phyloP scores from a whole-genome alignment of 30 jellyfish, hydroid and myxozoan species.

The Catostylus mosaicus region DNA sequence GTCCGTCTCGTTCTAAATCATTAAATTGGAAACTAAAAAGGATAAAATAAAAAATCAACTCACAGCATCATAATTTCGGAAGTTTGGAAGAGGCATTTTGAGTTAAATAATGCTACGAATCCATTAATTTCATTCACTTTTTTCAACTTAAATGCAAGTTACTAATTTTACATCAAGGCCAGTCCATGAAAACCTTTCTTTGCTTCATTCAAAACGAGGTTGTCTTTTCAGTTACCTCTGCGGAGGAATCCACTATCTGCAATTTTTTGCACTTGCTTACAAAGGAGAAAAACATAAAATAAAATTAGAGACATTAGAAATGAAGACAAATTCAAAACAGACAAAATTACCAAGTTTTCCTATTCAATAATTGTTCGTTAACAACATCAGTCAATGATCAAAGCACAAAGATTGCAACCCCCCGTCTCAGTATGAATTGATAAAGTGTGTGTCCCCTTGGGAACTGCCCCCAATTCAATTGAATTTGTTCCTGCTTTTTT shows the following conservation, averaged over 20 bases:
- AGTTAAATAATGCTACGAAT: not conserved
- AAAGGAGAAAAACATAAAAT: too few relatives aligned
- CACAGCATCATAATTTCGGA: slow-evolving; percentile 60
- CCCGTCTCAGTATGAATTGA: slow-evolving; percentile 70
- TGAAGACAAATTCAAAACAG: too few relatives aligned
- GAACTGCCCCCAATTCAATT: slow-evolving; percentile 51
- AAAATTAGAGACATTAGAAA: too few relatives aligned
- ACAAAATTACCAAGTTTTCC: too few relatives aligned
- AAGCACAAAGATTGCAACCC: slow-evolving; percentile 83
- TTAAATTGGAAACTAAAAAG: too few relatives aligned
- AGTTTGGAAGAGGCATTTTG: slow-evolving; percentile 62
- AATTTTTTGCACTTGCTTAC: too few relatives aligned
- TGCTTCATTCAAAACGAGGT: too few relatives aligned
- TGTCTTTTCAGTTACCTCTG: too few relatives aligned
- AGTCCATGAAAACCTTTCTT: not conserved
- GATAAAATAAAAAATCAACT: slow-evolving; percentile 9
- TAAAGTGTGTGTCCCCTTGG: slow-evolving; percentile 71
- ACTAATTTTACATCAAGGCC: not conserved
- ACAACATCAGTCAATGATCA: slow-evolving; percentile 62
- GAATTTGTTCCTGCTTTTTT: slow-evolving; percentile 55
- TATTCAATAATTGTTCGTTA: too few relatives aligned
- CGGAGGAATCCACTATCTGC: too few relatives aligned
- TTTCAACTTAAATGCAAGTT: not conserved
- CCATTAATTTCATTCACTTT: not conserved
- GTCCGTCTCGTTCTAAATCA: not conserved